Base-by-base conservation (phyloP, 2,888 invertebrate genomes). In the Torymus tubicola region DNA sequence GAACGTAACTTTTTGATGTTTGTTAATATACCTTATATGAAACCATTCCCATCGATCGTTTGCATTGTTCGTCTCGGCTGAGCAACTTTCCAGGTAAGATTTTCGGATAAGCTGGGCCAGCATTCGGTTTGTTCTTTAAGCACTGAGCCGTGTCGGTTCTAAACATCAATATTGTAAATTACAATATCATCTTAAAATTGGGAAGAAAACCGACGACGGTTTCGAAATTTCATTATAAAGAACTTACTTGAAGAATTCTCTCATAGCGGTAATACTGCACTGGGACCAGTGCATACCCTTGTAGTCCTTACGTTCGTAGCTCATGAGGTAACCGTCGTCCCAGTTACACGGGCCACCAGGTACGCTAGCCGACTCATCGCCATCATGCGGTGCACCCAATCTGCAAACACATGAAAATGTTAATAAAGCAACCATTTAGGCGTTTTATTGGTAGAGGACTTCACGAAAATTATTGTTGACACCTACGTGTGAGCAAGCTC, bases 251-350 rank as follows among this genome's bases (percentile, higher is more conserved):
- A 80, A 12, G 53, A 60, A 72, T 2, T 16, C 14, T 21, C 11
- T 50, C 71, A 80, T 76, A 1, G 67, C 67, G 13, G 13, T 53
- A 13, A 21, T 67, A 21, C 80, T 80, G 52, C 80, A 80, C 0
- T 53, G 3, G n/a, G 80, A 80, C 71, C 71, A 80, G 52, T 80
- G 80, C 16, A 70, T 13, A n/a, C 68, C 75, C 11, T 31, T 71
- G 1, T 12, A 50, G 11, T 50, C 24, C 24, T 31, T 60, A 16
- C 60, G 71, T 4, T 70, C 18, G 14, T 75, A 80, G 61, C 80
- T 80, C 80, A 80, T 80, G 14, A 79, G 18, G 60, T 79, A 79
- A 16, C 79, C 79, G 31, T 79, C 69, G 0, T 69, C n/a, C 69
- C 74, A 69, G 0, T 14, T 0, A 31, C 79, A 79, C 13, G 74